Evolutionary conservation across 2,113 vertebrate species (phyloP).

Genomic region (Cavia porcellus): DNA sequence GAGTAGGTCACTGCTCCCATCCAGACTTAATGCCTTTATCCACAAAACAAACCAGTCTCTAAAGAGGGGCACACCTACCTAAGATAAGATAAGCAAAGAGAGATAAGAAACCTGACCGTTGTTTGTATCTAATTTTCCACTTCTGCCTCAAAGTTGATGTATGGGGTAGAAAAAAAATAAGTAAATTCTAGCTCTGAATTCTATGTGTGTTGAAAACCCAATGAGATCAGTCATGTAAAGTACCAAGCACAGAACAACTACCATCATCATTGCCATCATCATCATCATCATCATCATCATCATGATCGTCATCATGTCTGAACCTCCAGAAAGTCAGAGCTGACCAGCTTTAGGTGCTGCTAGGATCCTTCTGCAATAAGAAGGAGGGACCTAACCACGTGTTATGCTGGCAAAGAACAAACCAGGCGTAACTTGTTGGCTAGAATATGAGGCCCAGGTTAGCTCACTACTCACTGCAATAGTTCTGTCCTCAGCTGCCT

Average conservation of each 20-base stretch:
- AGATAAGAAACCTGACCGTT: neutral
- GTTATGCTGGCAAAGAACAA: neutral
- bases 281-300: no score
- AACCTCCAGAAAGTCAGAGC: neutral
- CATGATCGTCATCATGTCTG: neutral
- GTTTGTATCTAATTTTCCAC: neutral
- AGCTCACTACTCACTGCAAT: neutral
- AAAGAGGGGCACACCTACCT: neutral
- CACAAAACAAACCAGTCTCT: neutral
- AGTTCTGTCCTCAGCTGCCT: neutral
- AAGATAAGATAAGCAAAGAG: neutral
- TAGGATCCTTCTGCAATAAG: neutral
- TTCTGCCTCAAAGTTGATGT: neutral
- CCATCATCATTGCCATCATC: neutral
- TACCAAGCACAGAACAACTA: neutral
- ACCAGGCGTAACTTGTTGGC: neutral
- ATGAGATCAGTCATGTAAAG: neutral
- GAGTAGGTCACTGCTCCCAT: neutral
- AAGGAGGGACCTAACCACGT: neutral
- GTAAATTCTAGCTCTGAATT: neutral
- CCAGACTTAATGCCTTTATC: neutral
- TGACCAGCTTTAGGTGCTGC: neutral
- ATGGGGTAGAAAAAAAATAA: neutral
- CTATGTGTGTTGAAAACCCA: neutral
- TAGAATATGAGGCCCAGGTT: fast-evolving